phyloP scores from a whole-genome alignment of 2,888 invertebrate genomes.

The Trachelus tabidus region DNA sequence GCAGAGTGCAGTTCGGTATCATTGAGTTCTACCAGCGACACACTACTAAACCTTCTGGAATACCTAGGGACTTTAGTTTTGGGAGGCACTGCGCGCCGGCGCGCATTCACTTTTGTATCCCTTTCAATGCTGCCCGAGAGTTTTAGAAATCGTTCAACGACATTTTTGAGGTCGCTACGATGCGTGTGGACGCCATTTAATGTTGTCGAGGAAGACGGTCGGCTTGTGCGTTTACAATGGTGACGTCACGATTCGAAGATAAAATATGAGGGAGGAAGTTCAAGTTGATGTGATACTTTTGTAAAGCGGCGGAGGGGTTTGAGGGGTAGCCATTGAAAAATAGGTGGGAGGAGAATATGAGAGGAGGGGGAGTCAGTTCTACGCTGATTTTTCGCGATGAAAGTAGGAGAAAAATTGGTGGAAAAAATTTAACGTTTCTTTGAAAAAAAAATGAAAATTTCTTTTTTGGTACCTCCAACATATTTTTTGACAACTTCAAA shows the following conservation, averaged over 20 bases:
- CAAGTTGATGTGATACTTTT: neutral
- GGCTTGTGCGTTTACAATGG: no score
- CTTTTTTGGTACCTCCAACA: neutral
- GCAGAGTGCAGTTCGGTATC: neutral
- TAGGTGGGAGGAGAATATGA: no score
- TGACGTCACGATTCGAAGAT: neutral
- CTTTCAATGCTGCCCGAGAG: neutral
- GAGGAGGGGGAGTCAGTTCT: neutral
- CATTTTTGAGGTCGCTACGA: neutral
- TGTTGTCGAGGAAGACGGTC: neutral
- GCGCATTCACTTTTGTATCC: neutral
- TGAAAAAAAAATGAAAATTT: neutral
- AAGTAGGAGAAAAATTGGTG: neutral
- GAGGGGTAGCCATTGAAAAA: no score
- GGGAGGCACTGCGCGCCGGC: neutral
- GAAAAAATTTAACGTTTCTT: neutral
- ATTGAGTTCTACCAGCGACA: neutral
- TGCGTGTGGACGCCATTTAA: neutral
- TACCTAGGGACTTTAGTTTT: neutral
- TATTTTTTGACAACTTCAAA: neutral
- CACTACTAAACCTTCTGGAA: neutral
- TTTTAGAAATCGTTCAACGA: neutral
- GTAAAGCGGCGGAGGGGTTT: neutral
- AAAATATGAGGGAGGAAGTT: neutral
- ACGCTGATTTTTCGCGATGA: neutral